These are phyloP conservation scores for Hypocryptadius cinnamomeus DNA, from an alignment of 2,113 vertebrate species.

Conservation along the genomic window DNA sequence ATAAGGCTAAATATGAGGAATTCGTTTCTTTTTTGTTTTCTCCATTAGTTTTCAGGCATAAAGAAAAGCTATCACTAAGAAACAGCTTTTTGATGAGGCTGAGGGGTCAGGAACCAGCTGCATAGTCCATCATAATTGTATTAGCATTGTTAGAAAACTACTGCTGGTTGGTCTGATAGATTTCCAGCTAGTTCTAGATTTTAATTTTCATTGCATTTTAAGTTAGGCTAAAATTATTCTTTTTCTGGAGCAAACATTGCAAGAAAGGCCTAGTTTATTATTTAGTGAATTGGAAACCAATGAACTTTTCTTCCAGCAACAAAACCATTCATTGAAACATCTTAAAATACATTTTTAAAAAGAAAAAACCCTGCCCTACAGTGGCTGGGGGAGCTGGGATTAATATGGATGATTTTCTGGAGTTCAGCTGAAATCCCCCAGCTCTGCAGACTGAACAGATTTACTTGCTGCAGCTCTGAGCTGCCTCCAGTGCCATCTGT, in stretches of 20 bases:
- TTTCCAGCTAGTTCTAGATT: not conserved
- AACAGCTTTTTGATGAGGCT: not conserved
- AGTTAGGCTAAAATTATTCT: not conserved
- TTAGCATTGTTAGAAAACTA: not conserved
- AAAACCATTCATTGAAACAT: not conserved
- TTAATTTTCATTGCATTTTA: not conserved
- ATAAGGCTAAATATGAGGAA: not conserved
- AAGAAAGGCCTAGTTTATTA: not conserved
- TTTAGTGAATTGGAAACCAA: not conserved
- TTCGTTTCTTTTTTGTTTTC: not conserved
- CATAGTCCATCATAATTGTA: not conserved
- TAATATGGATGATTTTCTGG: not conserved
- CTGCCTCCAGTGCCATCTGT: conserved; percentile 9
- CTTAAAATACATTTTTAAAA: not conserved
- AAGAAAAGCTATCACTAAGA: not conserved
- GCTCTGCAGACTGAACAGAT: not conserved
- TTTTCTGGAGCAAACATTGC: not conserved
- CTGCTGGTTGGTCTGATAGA: not conserved
- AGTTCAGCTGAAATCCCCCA: not conserved
- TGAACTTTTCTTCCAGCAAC: not conserved
- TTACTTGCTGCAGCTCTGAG: not conserved
- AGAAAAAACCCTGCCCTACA: not conserved
- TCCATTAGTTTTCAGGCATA: not conserved
- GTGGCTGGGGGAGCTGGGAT: not conserved
- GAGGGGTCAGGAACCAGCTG: not conserved